Evolutionary conservation across 1,140 invertebrate species (phyloP), one percentile per base, ranked within the genome.

Genomic region (Rhopalosiphum maidis): DNA sequence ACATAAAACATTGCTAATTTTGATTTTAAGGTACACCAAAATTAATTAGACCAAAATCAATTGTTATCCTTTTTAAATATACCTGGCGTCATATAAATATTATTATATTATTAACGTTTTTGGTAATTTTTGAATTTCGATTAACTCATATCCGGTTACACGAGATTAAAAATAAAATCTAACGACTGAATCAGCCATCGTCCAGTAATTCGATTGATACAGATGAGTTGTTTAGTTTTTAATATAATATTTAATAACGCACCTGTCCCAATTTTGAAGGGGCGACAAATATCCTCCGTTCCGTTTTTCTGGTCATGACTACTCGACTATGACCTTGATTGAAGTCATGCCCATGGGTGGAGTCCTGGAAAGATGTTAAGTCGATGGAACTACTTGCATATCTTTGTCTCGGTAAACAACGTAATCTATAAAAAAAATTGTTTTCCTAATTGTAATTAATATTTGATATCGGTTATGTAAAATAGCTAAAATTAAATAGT

Each of bases 241-340:
- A 54, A 55, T 87, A 60, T 88, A 77, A 85, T 77, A 77, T 54
- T 41, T 43, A 77, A 55, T 92, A 60, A 60, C 30, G 46, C 90
- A 94, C 94, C 94, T 94, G 94, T 87, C 94, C 94, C n/a, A 60
- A 93, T 91, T 93, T 94, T 30, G 92, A 55, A 18, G 94, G 94
- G 18, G 94, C 93, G 43, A 93, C 77, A 90, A 94, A 94, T 51
- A 94, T 94, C 91, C 94, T 93, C 68, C 94, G 94, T 91, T 94
- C 94, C 93, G 94, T 94, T 93, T 94, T 94, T n/a, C 94, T 91
- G 25, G 94, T 94, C 94, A 94, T 94, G 88, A 94, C 94, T n/a
- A 94, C 94, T 83, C 94, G 92, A 46, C 94, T 94, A 90, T 94
- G 89, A 83, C 94, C 94, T 77, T 94, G 94, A 46, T 94, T 94